phyloP scores from a whole-genome alignment of 1,140 invertebrate genomes.

The Chionoecetes opilio region DNA sequence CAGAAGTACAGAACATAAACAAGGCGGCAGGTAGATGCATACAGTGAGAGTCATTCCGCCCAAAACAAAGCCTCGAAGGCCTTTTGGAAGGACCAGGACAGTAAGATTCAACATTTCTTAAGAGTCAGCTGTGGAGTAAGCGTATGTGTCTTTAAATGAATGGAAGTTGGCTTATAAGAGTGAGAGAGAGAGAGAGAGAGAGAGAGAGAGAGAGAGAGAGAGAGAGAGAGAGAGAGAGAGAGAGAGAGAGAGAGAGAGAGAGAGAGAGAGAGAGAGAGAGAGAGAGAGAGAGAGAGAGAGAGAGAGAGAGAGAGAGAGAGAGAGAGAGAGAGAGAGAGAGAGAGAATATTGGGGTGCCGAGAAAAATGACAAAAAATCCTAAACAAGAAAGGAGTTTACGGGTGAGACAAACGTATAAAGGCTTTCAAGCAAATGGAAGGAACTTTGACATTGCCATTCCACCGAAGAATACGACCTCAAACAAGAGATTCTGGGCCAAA shows the following conservation, averaged over 20 bases:
- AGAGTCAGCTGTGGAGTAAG: not conserved
- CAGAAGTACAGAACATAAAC: not conserved
- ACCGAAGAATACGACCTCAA: not conserved
- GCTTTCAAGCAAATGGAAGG: constrained; percentile 28
- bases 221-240: not conserved
- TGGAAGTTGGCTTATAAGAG: not conserved
- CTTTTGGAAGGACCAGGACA: no score
- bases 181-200: not conserved
- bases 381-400: constrained; percentile 29
- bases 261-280: constrained; percentile 41
- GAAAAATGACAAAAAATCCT: not conserved
- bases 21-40: not conserved
- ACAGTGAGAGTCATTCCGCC: not conserved
- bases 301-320: constrained; percentile 30
- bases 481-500: constrained; percentile 17
- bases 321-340: constrained; percentile 13
- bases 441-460: constrained; percentile 19
- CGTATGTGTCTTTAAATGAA: not conserved
- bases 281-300: not conserved
- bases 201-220: constrained; percentile 41
- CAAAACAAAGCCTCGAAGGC: not conserved
- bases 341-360: not conserved
- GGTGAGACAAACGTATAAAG: constrained; percentile 1
- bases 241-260: constrained; percentile 21
- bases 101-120: not conserved